Evolutionary conservation across 2,888 invertebrate genomes (phyloP), one percentile per base, ranked within the genome.

Genomic region (Zaprionus bogoriensis): DNA sequence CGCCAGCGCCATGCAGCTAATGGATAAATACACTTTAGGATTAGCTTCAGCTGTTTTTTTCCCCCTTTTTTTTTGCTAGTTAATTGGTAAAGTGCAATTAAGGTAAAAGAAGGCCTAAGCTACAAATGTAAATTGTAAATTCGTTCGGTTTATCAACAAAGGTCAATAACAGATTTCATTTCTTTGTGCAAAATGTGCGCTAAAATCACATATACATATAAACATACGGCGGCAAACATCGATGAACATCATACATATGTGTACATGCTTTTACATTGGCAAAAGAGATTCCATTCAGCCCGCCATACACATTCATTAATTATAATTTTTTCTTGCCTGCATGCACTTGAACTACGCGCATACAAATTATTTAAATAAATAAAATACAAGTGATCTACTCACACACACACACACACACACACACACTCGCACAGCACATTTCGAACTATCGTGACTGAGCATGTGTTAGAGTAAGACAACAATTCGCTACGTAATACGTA

Each of bases 341-440:
- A 54, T 74, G 73, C 73, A 79, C 79, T 85, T 78, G 85, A 78
- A 84, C 82, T 78, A 78, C 63, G 46, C 55, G 65, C 59, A 66
- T 72, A 77, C 75, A 46, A 61, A 57, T 63, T 76, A 81, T 84
- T 87, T 86, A 75, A 79, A 79, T 78, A 78, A 82, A 78, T 79
- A 85, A 79, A 72, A 85, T 79, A 71, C 86, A 72, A 79, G 80
- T 72, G 70, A 76, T 71, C 71, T 46, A 61, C 19, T 28, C 27
- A 27, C 25, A 50, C 14, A 6, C 42, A 42, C 14, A 23, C 12
- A 23, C 38, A 57, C 7, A 45, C 28, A 59, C 32, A 47, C 23
- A 42, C 7, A 20, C 17, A 41, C 3, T 32, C 7, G 32, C 46
- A 45, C 27, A 51, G 54, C 44, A 46, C 42, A 63, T 59, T 67